These are phyloP conservation scores for Hemiscyllium ocellatum DNA, from an alignment of 2,113 vertebrate genomes.

Conservation along the genomic window DNA sequence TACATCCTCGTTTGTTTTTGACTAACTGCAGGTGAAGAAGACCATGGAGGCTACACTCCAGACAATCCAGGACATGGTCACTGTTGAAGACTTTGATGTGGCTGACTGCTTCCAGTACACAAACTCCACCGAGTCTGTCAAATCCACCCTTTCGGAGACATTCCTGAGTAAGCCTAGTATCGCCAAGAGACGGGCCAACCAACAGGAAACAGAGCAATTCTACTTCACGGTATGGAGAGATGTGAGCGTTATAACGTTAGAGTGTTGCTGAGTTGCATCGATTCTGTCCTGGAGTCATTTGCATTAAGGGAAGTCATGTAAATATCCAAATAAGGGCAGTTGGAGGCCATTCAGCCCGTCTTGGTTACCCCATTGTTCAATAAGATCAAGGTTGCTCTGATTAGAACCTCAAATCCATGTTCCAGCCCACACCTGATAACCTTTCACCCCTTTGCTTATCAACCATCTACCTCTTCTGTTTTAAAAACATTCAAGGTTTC, in stretches of 20 bases:
- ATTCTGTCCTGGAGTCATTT: not conserved
- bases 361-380: too few relatives aligned
- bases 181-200: constrained; percentile 90
- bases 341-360: too few relatives aligned
- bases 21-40: constrained; percentile 79
- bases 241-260: not conserved
- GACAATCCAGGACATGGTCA: constrained; percentile 97
- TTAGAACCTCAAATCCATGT: too few relatives aligned
- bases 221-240: constrained; percentile 81
- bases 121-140: constrained; percentile 98
- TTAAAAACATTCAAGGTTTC: too few relatives aligned
- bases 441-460: too few relatives aligned
- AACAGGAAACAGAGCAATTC: constrained; percentile 98
- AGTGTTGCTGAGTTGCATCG: not conserved
- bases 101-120: constrained; percentile 97
- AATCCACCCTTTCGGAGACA: constrained; percentile 88
- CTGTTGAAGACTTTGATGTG: constrained; percentile 91
- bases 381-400: too few relatives aligned
- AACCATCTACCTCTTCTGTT: too few relatives aligned
- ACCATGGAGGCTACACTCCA: constrained; percentile 96
- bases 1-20: not conserved
- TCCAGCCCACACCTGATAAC: too few relatives aligned
- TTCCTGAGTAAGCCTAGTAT: constrained; percentile 98
- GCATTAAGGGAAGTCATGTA: not conserved
- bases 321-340: too few relatives aligned